These are phyloP conservation scores for Alethe castanea DNA, from an alignment of 2,113 vertebrate genomes.

Conservation along the genomic window DNA sequence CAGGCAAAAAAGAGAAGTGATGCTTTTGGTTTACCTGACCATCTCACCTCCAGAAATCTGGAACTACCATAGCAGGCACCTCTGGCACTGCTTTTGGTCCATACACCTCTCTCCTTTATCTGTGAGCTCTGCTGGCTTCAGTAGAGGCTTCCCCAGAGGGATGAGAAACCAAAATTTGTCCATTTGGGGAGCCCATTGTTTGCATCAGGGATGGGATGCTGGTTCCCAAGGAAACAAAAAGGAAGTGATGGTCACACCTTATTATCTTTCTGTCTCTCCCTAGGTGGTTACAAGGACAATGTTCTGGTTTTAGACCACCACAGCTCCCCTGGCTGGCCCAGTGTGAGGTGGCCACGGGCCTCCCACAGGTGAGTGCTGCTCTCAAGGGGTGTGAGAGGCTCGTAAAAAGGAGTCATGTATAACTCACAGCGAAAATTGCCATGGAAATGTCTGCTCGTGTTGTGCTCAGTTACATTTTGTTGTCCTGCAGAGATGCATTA, in stretches of 20 bases:
- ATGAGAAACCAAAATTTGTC: background rate
- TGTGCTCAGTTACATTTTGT: background rate
- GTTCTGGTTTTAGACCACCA: background rate
- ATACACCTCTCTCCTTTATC: accelerated
- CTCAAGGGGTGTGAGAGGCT: background rate
- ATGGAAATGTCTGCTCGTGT: background rate
- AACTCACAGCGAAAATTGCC: background rate
- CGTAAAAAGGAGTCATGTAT: accelerated
- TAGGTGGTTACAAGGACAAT: background rate
- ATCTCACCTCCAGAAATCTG: background rate
- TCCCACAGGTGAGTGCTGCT: background rate
- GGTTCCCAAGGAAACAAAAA: background rate
- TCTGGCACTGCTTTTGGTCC: background rate
- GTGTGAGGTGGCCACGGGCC: background rate
- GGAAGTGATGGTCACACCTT: background rate
- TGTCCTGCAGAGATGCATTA: background rate
- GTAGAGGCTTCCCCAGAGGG: background rate
- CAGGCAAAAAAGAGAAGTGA: accelerated
- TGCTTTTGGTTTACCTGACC: background rate
- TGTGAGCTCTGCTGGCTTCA: background rate
- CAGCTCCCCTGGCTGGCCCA: background rate
- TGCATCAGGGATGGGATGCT: background rate
- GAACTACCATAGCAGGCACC: background rate
- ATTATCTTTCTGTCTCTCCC: background rate
- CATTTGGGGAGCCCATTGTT: background rate